Percentiles rank a stretch among this genome's conserved stretches.
phyloP scores from a whole-genome alignment of 1,140 invertebrate species.

The Saxidomus purpurata region DNA sequence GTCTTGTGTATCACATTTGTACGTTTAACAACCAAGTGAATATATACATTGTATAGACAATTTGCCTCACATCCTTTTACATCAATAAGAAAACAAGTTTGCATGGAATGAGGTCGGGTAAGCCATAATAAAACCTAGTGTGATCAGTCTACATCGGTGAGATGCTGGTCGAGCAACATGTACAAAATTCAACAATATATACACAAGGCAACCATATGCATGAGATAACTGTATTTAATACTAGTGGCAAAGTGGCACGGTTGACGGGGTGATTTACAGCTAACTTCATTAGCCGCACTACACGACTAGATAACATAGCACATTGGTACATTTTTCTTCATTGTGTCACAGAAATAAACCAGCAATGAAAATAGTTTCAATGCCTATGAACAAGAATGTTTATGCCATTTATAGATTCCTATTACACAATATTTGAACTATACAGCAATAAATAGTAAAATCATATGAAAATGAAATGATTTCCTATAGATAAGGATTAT shows the following conservation, averaged over 20 bases:
- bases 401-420: conserved; percentile 16
- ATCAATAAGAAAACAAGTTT: conserved; percentile 24
- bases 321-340: conserved; percentile 28
- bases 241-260: conserved; percentile 43
- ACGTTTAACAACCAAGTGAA: conserved; percentile 38
- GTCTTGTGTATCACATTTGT: conserved; percentile 20
- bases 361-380: neutral
- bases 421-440: conserved; percentile 1
- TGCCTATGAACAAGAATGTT: neutral
- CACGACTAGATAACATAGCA: conserved; percentile 54
- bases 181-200: conserved; percentile 60
- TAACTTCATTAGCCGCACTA: conserved; percentile 19
- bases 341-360: conserved; percentile 1
- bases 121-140: conserved; percentile 24
- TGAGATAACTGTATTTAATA: conserved; percentile 40
- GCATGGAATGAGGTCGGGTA: conserved; percentile 43
- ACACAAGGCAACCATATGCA: conserved; percentile 61
- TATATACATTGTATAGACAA: conserved; percentile 29
- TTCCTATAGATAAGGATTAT: neutral
- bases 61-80: neutral
- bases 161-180: conserved; percentile 64
- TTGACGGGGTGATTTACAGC: conserved; percentile 12
- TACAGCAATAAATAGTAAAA: conserved; percentile 43
- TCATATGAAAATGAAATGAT: neutral
- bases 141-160: conserved; percentile 25